Percentiles rank a stretch among this genome's conserved stretches.
phyloP scores from a whole-genome alignment of 1,140 invertebrate species.

The Euwallacea similis region DNA sequence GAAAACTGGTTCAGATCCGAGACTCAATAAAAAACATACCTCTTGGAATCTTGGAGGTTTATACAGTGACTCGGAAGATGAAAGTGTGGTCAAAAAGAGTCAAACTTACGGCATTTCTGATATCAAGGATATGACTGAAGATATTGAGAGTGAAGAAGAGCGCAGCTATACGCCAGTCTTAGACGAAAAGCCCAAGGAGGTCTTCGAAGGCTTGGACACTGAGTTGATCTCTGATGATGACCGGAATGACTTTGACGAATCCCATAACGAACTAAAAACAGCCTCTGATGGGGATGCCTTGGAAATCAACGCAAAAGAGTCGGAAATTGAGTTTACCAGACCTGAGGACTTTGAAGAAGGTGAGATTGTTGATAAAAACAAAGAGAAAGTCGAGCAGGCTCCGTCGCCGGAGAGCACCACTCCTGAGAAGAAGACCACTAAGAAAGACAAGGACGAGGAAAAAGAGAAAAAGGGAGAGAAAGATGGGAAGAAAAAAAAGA shows the following conservation, averaged over 20 bases:
- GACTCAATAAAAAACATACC: conserved; percentile 7
- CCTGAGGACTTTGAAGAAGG: conserved; percentile 57
- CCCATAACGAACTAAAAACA: conserved; percentile 53
- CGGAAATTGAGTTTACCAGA: conserved; percentile 50
- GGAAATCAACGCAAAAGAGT: conserved; percentile 54
- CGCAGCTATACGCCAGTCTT: conserved; percentile 68
- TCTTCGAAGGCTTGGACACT: conserved; percentile 65
- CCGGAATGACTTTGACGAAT: conserved; percentile 61
- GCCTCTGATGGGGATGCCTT: conserved; percentile 50
- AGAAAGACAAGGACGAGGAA: conserved; percentile 54
- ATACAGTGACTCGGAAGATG: conserved; percentile 52
- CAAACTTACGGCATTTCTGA: conserved; percentile 46
- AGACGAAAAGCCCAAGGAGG: conserved; percentile 57
- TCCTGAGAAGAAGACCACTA: conserved; percentile 40
- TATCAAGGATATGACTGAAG: conserved; percentile 61
- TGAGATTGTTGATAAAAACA: conserved; percentile 63
- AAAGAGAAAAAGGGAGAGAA: conserved; percentile 49
- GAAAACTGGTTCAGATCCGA: conserved; percentile 28
- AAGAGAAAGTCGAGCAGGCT: conserved; percentile 50
- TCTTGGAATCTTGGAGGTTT: conserved; percentile 36
- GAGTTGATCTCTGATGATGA: conserved; percentile 72
- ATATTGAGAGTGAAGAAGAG: conserved; percentile 62
- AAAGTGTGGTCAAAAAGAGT: conserved; percentile 44
- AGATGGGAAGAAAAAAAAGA: conserved; percentile 56
- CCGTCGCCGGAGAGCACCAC: not conserved